Conservation (phyloP, 2,888 invertebrate genomes). For the Tipula confusa region DNA sequence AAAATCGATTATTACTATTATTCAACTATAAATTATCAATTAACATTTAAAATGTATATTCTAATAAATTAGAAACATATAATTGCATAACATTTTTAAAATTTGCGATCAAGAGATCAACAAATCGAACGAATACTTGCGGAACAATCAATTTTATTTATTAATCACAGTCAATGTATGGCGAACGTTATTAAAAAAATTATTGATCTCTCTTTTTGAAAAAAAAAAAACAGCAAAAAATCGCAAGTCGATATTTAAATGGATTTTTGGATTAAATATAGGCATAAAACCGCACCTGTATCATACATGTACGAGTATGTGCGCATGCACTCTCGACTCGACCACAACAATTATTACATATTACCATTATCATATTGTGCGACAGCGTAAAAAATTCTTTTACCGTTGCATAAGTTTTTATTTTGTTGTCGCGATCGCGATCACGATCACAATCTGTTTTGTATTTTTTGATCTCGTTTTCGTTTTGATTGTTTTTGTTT, state of each 20-base stretch:
- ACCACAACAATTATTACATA: background rate
- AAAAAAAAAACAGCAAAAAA: background rate
- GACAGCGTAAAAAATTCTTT: background rate
- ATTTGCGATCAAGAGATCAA: no score
- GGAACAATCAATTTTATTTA: background rate
- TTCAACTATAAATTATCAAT: no score
- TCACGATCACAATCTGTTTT: background rate
- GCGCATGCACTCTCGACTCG: background rate
- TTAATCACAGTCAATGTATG: background rate
- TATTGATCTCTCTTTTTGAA: background rate
- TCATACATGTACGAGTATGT: no score
- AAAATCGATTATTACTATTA: no score
- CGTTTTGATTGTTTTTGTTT: background rate
- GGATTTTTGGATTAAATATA: background rate
- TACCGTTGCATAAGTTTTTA: slow-evolving; percentile 3
- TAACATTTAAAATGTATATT: background rate
- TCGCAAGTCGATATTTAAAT: background rate
- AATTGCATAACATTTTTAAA: background rate
- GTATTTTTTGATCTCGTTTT: background rate
- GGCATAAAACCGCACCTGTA: background rate
- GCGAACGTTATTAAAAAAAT: background rate
- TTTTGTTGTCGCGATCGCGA: background rate
- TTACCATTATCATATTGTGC: background rate
- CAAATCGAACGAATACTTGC: background rate
- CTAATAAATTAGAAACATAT: background rate